Percentiles rank a stretch among this genome's conserved stretches.
These are phyloP conservation scores for Drosophila prosaltans DNA, from an alignment of 1,140 invertebrate species.

Conservation along the genomic window DNA sequence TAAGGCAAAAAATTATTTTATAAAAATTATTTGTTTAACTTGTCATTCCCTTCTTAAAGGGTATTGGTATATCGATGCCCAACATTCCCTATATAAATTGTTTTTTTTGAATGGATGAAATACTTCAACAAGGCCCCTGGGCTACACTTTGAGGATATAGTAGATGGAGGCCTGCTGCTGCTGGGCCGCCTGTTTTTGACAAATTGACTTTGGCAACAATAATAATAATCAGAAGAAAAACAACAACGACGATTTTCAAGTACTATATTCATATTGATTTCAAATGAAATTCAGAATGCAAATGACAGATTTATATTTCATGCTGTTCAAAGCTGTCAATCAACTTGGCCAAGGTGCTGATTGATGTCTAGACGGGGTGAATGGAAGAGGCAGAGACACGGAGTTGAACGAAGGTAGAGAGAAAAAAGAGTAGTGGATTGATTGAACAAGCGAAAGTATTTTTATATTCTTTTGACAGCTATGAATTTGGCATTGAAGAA, in stretches of 20 bases:
- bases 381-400: slow-evolving; percentile 17
- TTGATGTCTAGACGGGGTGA: slow-evolving; percentile 67
- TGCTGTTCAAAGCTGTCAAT: slow-evolving; percentile 69
- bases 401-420: background rate
- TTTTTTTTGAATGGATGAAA: slow-evolving; percentile 36
- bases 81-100: background rate
- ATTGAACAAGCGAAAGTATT: slow-evolving; percentile 18
- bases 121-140: slow-evolving; percentile 47
- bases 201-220: slow-evolving; percentile 73
- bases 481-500: slow-evolving; percentile 27
- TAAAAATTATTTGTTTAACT: slow-evolving; percentile 1
- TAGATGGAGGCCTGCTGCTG: slow-evolving; percentile 17
- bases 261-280: slow-evolving; percentile 75
- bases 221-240: slow-evolving; percentile 49
- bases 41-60: slow-evolving; percentile 3
- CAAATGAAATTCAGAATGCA: slow-evolving; percentile 72
- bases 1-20: background rate
- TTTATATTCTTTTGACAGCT: slow-evolving; percentile 56
- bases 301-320: slow-evolving; percentile 79
- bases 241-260: slow-evolving; percentile 52
- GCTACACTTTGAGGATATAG: slow-evolving; percentile 18
- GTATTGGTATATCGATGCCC: background rate
- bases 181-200: slow-evolving; percentile 61
- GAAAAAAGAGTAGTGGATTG: background rate
- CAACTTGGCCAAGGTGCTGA: slow-evolving; percentile 73